A percentile compares a stretch with the other conserved stretches of the same genome.
phyloP scores from a whole-genome alignment of 2,797 vertebrate genomes.

The Loriculus beryllinus region DNA sequence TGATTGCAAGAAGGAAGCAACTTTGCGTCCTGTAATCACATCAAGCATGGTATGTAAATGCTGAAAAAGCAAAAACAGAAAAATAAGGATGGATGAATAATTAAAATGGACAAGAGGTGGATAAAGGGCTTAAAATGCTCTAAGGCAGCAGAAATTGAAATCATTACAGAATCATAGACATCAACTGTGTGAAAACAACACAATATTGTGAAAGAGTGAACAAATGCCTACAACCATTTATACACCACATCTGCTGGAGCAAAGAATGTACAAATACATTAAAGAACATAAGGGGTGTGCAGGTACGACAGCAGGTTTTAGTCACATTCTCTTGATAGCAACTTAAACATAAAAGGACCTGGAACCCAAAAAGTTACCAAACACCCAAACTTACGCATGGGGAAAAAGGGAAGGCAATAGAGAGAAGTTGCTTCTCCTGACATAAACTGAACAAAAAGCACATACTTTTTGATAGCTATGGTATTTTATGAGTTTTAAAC shows the following conservation, averaged over 20 bases:
- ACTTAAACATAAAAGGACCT: not conserved
- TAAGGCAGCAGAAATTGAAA: accelerated
- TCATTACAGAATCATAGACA: not conserved
- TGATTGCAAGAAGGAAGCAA: not conserved
- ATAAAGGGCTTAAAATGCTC: not conserved
- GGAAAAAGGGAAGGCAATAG: not conserved
- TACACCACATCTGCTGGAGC: not conserved
- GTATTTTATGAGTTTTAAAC: not conserved
- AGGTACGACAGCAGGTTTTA: not conserved
- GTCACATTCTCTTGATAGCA: not conserved
- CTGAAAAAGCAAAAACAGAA: not conserved
- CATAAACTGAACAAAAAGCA: not conserved
- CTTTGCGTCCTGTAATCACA: not conserved
- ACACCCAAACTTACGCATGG: not conserved
- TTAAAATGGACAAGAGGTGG: not conserved
- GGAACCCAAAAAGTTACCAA: not conserved
- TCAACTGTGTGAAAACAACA: not conserved
- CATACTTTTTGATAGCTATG: not conserved
- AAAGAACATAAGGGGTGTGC: not conserved
- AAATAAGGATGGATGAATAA: not conserved
- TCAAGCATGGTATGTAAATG: not conserved
- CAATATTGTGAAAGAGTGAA: not conserved
- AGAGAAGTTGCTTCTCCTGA: not conserved
- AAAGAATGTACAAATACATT: not conserved
- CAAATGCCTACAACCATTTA: not conserved